Conservation (phyloP, 2,888 invertebrate genomes). For the Geophilus truncorum region DNA sequence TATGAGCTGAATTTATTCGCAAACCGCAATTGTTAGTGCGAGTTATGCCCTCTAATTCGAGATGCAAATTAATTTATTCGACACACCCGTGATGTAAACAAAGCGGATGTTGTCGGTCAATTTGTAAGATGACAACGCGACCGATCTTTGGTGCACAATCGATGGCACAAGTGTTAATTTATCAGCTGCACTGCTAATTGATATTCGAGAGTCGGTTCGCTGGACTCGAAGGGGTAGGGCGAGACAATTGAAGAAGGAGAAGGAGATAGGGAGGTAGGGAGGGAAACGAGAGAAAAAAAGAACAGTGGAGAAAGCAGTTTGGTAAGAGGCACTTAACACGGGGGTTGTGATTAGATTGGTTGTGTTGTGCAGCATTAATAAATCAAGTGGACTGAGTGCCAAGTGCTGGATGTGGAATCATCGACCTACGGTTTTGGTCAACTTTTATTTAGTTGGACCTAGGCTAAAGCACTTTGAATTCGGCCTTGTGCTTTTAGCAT, state of each 20-base stretch:
- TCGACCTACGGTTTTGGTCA: neutral
- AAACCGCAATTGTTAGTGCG: no score
- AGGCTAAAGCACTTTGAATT: neutral
- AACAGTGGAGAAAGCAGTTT: neutral
- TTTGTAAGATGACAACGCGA: neutral
- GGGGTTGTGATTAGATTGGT: conserved; percentile 25
- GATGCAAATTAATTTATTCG: neutral
- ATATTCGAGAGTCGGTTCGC: neutral
- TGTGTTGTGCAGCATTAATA: conserved; percentile 27
- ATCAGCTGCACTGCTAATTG: conserved; percentile 1
- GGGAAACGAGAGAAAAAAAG: neutral
- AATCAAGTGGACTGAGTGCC: conserved; percentile 25
- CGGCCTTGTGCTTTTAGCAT: neutral
- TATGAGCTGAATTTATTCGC: no score
- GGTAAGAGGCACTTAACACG: conserved; percentile 24
- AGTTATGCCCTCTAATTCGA: neutral
- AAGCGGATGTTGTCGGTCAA: conserved; percentile 12
- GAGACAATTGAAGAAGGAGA: neutral
- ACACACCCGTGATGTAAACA: neutral
- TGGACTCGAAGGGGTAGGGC: neutral
- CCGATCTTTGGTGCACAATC: neutral
- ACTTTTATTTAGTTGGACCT: neutral
- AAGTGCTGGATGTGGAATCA: conserved; percentile 24
- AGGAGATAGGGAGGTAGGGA: neutral
- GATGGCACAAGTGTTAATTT: conserved; percentile 12